Conservation (phyloP, 2,797 vertebrate species). For the Tamandua tetradactyla region DNA sequence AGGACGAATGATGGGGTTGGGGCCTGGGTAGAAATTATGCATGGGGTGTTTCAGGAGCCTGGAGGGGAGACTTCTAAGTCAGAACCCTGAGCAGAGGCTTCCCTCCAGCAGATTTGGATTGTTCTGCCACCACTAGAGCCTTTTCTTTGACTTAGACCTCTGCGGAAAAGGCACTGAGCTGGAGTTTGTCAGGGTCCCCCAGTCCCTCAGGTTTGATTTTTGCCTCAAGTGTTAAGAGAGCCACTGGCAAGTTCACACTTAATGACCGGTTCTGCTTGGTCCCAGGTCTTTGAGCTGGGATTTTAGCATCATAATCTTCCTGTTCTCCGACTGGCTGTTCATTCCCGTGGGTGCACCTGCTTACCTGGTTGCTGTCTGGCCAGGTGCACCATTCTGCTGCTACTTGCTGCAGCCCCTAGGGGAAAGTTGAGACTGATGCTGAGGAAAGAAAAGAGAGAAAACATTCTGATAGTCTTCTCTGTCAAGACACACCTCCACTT, state of each 20-base stretch:
- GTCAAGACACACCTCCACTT: neutral
- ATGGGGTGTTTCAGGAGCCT: neutral
- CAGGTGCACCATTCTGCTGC: neutral
- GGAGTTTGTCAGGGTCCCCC: neutral
- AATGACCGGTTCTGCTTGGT: constrained; percentile 52
- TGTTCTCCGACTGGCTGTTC: neutral
- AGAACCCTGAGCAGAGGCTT: neutral
- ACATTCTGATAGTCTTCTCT: neutral
- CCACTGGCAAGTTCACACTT: constrained; percentile 46
- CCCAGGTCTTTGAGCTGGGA: neutral
- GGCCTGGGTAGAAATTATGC: neutral
- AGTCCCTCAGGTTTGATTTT: constrained; percentile 2
- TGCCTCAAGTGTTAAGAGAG: constrained; percentile 46
- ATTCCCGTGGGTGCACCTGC: neutral
- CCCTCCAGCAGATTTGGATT: neutral
- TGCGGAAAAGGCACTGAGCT: constrained; percentile 29
- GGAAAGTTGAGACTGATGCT: neutral
- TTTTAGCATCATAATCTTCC: too few relatives aligned
- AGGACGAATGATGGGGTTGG: neutral
- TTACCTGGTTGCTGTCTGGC: neutral
- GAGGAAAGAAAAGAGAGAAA: neutral
- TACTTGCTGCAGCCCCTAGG: neutral
- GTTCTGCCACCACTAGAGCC: neutral
- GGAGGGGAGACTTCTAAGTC: neutral
- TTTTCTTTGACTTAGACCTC: constrained; percentile 64